Evolutionary conservation across 2,888 invertebrate genomes (phyloP), one percentile per base, ranked within the genome.

Genomic region (Entomobrya proxima): DNA sequence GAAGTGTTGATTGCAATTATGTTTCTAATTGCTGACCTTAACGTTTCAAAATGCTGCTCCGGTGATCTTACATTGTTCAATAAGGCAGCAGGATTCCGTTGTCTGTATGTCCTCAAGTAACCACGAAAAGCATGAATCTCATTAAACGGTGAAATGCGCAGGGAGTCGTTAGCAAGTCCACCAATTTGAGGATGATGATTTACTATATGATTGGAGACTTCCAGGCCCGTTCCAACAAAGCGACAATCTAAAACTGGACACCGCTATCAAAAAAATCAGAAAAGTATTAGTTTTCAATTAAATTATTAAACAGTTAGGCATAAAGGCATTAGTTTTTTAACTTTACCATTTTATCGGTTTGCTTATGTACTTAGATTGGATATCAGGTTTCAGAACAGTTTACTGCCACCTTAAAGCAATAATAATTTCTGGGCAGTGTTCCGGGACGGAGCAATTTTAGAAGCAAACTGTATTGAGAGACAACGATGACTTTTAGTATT

Each of bases 71-170:
- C 9, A 32, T 15, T 18, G 15, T 69, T 52, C 37, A n/a, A 15
- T 18, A 6, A 44, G 2, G 5, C n/a, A 1, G 3, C 2, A n/a
- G n/a, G n/a, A 74, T 52, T 37, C 15, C 80, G 50, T 7, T 80
- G 80, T 6, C 80, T 9, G 40, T 80, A 80, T 18, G 80, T 40
- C 7, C 80, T 50, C 5, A 80, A 24, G 32, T 72, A 80, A 18
- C 80, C 80, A n/a, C 50, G 6, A n/a, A 80, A 80, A 1, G 80
- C 80, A 35, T 27, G 37, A n/a, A 80, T 80, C 24, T 80, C 80
- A 5, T 24, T 18, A n/a, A 77, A 61, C 1, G 61, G 75, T 30
- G 7, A 27, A 1, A 74, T 47, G 35, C 50, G 21, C 3, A 50
- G 4, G 2, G 32, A 6, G 5, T 11, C 18, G 3, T 24, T 55